Conservation (phyloP, 2,113 vertebrate species). For the Mus pahari region DNA sequence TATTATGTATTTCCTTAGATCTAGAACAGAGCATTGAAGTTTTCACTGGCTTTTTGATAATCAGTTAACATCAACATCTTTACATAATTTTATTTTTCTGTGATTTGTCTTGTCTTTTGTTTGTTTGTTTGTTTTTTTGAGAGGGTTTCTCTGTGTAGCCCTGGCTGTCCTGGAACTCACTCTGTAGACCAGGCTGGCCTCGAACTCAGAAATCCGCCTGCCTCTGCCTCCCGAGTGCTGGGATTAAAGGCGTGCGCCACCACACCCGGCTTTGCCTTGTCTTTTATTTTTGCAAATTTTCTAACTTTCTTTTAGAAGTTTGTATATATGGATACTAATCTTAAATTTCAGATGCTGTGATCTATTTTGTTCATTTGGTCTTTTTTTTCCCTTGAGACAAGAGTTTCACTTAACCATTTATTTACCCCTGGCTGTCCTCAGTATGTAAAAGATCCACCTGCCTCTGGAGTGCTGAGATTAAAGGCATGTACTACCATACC, state of each 20-base stretch:
- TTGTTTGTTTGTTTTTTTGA: too few relatives aligned
- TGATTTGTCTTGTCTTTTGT: conserved; percentile 3
- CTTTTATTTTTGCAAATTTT: conserved; percentile 30
- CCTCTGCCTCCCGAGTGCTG: too few relatives aligned
- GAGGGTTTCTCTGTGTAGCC: too few relatives aligned
- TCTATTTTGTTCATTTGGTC: background rate
- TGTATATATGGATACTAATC: background rate
- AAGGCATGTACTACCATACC: background rate
- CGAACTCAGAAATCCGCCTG: too few relatives aligned
- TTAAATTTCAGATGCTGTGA: conserved; percentile 18
- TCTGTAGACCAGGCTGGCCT: too few relatives aligned
- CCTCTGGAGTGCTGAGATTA: background rate
- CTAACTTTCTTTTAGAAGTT: background rate
- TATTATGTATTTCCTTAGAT: conserved; percentile 11
- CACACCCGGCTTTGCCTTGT: too few relatives aligned
- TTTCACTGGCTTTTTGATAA: background rate
- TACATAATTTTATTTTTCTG: background rate
- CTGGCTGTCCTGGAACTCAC: too few relatives aligned
- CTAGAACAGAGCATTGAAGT: background rate
- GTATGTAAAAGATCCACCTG: background rate
- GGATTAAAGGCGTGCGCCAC: too few relatives aligned
- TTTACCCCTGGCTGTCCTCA: background rate
- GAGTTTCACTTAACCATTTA: background rate
- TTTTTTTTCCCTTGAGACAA: background rate
- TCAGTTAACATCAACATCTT: conserved; percentile 19